Base-by-base conservation (phyloP, 2,888 invertebrate genomes). In the Drepana falcataria region DNA sequence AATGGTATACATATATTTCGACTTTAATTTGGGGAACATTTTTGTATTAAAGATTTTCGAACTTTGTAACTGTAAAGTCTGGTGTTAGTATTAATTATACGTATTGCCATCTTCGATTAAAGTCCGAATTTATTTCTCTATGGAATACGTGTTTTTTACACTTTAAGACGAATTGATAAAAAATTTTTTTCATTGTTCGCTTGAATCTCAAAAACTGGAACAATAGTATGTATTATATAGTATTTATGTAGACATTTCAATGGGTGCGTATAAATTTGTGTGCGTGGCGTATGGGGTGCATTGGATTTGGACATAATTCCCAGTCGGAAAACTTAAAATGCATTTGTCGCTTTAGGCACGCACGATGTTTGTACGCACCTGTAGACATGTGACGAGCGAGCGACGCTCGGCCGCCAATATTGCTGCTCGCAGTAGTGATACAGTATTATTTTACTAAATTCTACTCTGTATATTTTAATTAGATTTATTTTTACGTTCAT, bases 401-500 rank as follows among this genome's bases (percentile, higher is more conserved):
- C 66, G 65, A 61, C 68, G 68, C 63, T 68, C 65, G 69, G 69
- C 76, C 73, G 79, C 76, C 76, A 77, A 83, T 77, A 75, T 81
- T 81, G 77, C 85, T 83, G 82, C 83, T 78, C 66, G 82, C 84
- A 84, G 85, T 80, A 84, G 80, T 86, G 81, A 85, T 77, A 85
- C 90, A 89, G 88, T 90, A 91, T 91, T 91, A 91, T 89, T 89
- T 87, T 85, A 84, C 84, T 81, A 74, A 81, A 75, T 73, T 81
- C 81, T 82, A 83, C 72, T 82, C 77, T 89, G 87, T 88, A 90
- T 81, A 88, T 86, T 80, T 76, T 74, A 79, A 64, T 85, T 87
- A 87, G 87, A 75, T 75, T 79, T 83, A 83, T 74, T 73, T 73
- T 76, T 77, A 79, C 80, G 75, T 79, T 74, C 62, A 69, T 84